Evolutionary conservation across 2,797 vertebrate species (phyloP).

Genomic region (Psittacula echo): DNA sequence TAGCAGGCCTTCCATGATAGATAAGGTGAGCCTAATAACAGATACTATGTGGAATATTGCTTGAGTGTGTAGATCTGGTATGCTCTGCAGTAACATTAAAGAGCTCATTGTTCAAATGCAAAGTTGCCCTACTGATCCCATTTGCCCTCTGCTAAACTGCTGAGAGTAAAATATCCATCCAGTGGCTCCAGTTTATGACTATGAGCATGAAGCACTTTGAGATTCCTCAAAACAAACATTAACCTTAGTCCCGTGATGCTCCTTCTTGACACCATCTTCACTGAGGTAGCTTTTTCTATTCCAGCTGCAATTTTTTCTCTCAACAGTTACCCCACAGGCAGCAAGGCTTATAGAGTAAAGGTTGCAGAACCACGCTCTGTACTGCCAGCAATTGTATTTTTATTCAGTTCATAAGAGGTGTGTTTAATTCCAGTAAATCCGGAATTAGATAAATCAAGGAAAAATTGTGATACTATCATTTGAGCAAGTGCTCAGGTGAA

Average conservation of each 20-base stretch:
- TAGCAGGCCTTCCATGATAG: not conserved
- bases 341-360: not conserved
- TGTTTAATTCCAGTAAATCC: not conserved
- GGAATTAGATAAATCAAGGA: not conserved
- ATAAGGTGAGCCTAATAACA: not conserved
- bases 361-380: not conserved
- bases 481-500: not conserved
- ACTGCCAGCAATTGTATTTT: not conserved
- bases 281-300: not conserved
- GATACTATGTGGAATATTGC: not conserved
- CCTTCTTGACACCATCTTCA: not conserved
- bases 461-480: not conserved
- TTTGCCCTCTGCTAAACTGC: conserved; percentile 24
- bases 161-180: not conserved
- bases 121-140: conserved; percentile 20
- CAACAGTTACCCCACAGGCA: not conserved
- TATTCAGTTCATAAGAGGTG: not conserved
- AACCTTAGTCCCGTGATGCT: not conserved
- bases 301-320: not conserved
- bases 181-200: not conserved
- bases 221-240: not conserved
- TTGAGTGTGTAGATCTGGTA: not conserved
- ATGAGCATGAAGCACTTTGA: not conserved
- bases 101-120: not conserved
- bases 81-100: conserved; percentile 3